Conservation (phyloP, 2,888 invertebrate species). For the Drosophila infuscata region DNA sequence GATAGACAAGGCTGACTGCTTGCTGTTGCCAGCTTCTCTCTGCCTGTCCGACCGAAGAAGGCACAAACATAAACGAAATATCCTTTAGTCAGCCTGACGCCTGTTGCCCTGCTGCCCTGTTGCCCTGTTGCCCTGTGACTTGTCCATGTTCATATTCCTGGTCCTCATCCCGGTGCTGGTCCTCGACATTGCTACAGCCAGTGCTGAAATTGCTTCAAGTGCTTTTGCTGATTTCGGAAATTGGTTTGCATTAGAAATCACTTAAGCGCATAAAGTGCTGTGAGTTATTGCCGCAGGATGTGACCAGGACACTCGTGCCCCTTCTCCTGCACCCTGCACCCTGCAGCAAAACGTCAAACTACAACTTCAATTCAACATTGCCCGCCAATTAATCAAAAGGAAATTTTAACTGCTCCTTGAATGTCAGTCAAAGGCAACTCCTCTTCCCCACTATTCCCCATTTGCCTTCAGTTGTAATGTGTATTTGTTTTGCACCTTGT, state of each 20-base stretch:
- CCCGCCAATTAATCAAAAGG: slow-evolving; percentile 68
- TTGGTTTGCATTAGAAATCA: slow-evolving; percentile 82
- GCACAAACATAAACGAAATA: slow-evolving; percentile 62
- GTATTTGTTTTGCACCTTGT: slow-evolving; percentile 15
- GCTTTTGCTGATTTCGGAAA: slow-evolving; percentile 81
- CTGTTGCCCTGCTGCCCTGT: slow-evolving; percentile 7
- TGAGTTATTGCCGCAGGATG: slow-evolving; percentile 81
- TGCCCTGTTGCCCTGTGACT: slow-evolving; percentile 4
- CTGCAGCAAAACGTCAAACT: not conserved
- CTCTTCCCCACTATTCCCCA: not conserved
- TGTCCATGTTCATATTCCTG: not conserved
- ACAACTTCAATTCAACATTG: slow-evolving; percentile 26
- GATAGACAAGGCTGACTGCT: slow-evolving; percentile 67
- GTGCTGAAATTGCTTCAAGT: slow-evolving; percentile 71
- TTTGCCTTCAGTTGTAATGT: not conserved
- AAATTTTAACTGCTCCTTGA: slow-evolving; percentile 37
- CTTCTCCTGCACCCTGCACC: not conserved
- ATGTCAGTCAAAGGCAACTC: slow-evolving; percentile 3
- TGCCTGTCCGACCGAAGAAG: slow-evolving; percentile 35
- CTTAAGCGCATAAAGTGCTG: slow-evolving; percentile 80
- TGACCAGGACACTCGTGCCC: slow-evolving; percentile 51
- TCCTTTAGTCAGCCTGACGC: slow-evolving; percentile 59
- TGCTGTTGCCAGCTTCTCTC: slow-evolving; percentile 7
- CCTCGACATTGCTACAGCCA: slow-evolving; percentile 2
- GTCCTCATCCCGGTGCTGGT: not conserved